Percentiles rank a stretch among this genome's conserved stretches.
Conservation (phyloP, 2,888 invertebrate species). For the Chrysodeixis includens region DNA sequence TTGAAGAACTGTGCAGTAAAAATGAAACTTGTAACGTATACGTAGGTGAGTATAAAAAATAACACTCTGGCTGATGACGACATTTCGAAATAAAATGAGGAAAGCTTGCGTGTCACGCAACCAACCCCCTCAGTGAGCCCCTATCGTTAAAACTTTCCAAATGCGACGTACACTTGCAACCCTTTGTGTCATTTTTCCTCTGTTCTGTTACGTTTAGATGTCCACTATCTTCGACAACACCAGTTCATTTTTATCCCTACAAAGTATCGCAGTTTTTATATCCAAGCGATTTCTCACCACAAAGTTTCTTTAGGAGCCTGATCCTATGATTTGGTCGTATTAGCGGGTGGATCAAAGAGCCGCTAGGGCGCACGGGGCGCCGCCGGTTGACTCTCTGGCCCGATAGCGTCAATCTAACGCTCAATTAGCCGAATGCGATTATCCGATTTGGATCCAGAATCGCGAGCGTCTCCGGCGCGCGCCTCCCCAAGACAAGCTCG, state of each 20-base stretch:
- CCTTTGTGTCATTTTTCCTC: slow-evolving; percentile 81
- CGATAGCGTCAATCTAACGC: slow-evolving; percentile 89
- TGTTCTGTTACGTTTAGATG: slow-evolving; percentile 67
- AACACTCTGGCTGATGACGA: slow-evolving; percentile 66
- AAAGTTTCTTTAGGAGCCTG: slow-evolving; percentile 70
- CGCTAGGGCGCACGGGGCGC: slow-evolving; percentile 59
- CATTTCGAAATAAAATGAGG: slow-evolving; percentile 78
- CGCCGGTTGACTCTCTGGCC: slow-evolving; percentile 69
- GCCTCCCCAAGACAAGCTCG: slow-evolving; percentile 82
- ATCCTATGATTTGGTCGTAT: slow-evolving; percentile 77
- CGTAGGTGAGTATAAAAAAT: not conserved
- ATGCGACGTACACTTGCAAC: slow-evolving; percentile 81
- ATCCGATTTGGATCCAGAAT: slow-evolving; percentile 86
- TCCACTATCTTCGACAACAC: slow-evolving; percentile 71
- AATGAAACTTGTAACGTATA: not conserved
- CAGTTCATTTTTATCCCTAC: slow-evolving; percentile 67
- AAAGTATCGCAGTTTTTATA: slow-evolving; percentile 63
- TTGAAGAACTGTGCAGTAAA: too few species aligned
- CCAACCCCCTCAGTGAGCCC: slow-evolving; percentile 70
- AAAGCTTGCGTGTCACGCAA: slow-evolving; percentile 79
- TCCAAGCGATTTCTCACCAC: slow-evolving; percentile 53
- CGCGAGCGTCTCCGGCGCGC: slow-evolving; percentile 77
- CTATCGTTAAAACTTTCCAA: slow-evolving; percentile 85
- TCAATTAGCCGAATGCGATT: slow-evolving; percentile 89
- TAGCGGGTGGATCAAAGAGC: slow-evolving; percentile 72